phyloP scores from a whole-genome alignment of 2,888 invertebrate species.

The Nemotelus pantherinus region DNA sequence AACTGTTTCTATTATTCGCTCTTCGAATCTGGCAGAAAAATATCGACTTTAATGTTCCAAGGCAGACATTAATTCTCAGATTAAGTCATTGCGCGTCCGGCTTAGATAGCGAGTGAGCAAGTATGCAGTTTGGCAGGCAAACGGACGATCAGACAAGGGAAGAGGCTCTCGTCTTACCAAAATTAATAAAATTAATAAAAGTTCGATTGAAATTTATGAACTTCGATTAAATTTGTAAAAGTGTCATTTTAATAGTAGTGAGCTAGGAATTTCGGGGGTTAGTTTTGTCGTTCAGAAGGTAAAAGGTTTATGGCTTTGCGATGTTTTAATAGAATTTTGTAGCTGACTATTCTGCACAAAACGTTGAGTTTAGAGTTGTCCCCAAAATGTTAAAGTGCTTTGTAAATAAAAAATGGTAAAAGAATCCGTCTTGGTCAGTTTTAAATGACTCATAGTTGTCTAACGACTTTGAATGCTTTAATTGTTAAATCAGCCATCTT shows the following conservation, averaged over 20 bases:
- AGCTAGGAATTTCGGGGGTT: not conserved
- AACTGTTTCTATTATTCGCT: conserved; percentile 26
- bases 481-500: not conserved
- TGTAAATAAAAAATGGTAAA: no score
- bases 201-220: conserved; percentile 27
- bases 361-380: no score
- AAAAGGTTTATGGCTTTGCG: not conserved
- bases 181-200: conserved; percentile 9
- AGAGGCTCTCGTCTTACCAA: not conserved
- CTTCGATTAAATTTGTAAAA: conserved; percentile 19
- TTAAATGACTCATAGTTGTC: not conserved
- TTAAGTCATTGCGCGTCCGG: conserved; percentile 41
- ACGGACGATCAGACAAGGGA: not conserved
- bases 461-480: not conserved
- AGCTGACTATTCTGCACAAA: not conserved
- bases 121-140: not conserved
- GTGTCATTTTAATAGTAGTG: not conserved
- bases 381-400: no score
- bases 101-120: not conserved
- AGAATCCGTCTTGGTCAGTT: no score
- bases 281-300: not conserved
- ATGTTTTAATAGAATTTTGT: not conserved
- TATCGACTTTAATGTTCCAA: conserved; percentile 18
- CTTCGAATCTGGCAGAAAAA: conserved; percentile 16
- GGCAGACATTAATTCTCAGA: conserved; percentile 37